Conservation (phyloP, 1,140 invertebrate genomes). For the Papilio dardanus region DNA sequence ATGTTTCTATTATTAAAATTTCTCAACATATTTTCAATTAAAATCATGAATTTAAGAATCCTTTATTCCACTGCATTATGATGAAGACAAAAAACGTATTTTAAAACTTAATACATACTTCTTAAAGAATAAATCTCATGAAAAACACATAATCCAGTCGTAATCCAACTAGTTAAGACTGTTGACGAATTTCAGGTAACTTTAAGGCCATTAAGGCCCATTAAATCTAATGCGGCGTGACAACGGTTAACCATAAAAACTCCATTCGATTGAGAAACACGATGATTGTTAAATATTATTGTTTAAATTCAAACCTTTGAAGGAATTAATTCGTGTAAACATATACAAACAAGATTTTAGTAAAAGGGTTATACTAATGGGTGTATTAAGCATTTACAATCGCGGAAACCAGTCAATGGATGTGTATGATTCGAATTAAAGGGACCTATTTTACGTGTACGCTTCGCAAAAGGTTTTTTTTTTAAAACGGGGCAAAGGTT, state of each 20-base stretch:
- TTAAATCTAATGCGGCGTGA: constrained; percentile 40
- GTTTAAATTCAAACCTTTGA: constrained; percentile 57
- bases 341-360: constrained; percentile 66
- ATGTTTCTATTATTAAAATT: background rate
- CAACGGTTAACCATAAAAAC: constrained; percentile 53
- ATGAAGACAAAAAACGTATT: background rate
- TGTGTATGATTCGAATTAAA: constrained; percentile 78
- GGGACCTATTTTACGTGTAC: constrained; percentile 69
- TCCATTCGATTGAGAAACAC: constrained; percentile 58
- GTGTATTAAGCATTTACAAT: constrained; percentile 69
- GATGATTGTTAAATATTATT: constrained; percentile 63
- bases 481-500: constrained; percentile 64
- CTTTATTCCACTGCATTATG: background rate
- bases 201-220: constrained; percentile 35
- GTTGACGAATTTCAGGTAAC: constrained; percentile 24
- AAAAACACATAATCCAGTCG: constrained; percentile 11
- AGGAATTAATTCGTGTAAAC: constrained; percentile 58
- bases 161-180: constrained; percentile 22
- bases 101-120: background rate
- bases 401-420: constrained; percentile 72
- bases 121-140: background rate
- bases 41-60: background rate
- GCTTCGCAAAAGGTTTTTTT: constrained; percentile 52
- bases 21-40: background rate
- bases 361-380: constrained; percentile 76